Conservation (phyloP, 2,113 vertebrate genomes). For the Argyrosomus japonicus region DNA sequence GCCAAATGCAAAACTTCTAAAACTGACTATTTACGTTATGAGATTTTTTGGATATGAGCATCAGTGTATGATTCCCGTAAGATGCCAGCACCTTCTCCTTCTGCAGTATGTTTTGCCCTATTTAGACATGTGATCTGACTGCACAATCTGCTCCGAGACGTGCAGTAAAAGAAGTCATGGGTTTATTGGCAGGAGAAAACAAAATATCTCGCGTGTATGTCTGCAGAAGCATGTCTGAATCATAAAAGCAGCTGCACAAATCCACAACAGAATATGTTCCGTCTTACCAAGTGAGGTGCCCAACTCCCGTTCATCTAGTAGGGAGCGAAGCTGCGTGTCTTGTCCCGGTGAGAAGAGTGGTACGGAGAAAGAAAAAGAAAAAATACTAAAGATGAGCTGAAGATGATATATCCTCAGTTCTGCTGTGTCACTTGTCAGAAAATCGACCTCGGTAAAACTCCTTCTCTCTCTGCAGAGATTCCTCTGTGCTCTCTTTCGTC, state of each 20-base stretch:
- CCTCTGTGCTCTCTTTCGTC: constrained; percentile 34
- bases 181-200: not conserved
- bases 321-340: constrained; percentile 66
- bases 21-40: constrained; percentile 59
- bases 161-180: not conserved
- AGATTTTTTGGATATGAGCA: not conserved
- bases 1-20: constrained; percentile 60
- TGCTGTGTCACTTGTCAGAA: constrained; percentile 24
- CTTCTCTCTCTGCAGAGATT: constrained; percentile 39
- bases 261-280: not conserved
- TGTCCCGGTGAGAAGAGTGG: constrained; percentile 64
- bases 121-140: not conserved
- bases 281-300: constrained; percentile 81
- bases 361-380: constrained; percentile 13
- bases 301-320: constrained; percentile 81
- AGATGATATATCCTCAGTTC: constrained; percentile 72
- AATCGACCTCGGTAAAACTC: constrained; percentile 42
- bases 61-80: rapidly evolving
- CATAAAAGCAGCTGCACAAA: not conserved
- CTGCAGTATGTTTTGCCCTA: not conserved
- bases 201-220: not conserved
- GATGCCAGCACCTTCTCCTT: not conserved
- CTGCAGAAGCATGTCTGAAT: not conserved
- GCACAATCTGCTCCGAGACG: no score
- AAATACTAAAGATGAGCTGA: constrained; percentile 27